Conservation (phyloP, 2,797 vertebrate species). For the Neopelma chrysocephalum region DNA sequence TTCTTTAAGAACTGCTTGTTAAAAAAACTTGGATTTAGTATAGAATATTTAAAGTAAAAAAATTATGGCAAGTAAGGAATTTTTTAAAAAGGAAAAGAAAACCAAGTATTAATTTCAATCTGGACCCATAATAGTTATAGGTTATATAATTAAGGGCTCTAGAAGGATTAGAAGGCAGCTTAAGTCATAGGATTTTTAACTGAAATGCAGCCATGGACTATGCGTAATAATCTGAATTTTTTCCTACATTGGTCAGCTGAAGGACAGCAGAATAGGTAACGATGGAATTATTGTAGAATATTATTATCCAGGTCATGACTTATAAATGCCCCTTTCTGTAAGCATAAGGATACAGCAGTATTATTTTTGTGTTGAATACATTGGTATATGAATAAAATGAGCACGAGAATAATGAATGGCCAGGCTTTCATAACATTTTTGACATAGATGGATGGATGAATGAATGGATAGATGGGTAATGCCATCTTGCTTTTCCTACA, state of each 20-base stretch:
- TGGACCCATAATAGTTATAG: slow-evolving; percentile 44
- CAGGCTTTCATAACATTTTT: not conserved
- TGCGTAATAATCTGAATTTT: slow-evolving; percentile 28
- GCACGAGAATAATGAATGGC: not conserved
- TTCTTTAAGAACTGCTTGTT: not conserved
- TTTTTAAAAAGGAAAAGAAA: slow-evolving; percentile 23
- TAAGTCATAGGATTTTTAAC: slow-evolving; percentile 57
- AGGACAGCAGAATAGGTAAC: not conserved
- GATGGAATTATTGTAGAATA: slow-evolving; percentile 8
- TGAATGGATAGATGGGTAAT: not conserved
- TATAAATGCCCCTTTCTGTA: slow-evolving; percentile 10
- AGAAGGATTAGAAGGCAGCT: slow-evolving; percentile 29
- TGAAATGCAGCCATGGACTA: slow-evolving; percentile 46
- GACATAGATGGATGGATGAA: not conserved
- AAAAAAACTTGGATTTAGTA: not conserved
- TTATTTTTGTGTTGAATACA: not conserved
- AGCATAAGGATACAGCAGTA: not conserved
- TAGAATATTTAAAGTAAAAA: slow-evolving; percentile 10
- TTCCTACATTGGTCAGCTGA: slow-evolving; percentile 54
- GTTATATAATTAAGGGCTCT: slow-evolving; percentile 68
- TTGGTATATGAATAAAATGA: not conserved
- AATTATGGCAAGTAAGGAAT: not conserved
- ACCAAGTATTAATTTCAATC: slow-evolving; percentile 46
- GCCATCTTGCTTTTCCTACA: not conserved
- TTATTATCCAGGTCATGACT: slow-evolving; percentile 34